A percentile compares a stretch with the other conserved stretches of the same genome.
Conservation (phyloP, 2,888 invertebrate genomes). For the Bombylius discolor region DNA sequence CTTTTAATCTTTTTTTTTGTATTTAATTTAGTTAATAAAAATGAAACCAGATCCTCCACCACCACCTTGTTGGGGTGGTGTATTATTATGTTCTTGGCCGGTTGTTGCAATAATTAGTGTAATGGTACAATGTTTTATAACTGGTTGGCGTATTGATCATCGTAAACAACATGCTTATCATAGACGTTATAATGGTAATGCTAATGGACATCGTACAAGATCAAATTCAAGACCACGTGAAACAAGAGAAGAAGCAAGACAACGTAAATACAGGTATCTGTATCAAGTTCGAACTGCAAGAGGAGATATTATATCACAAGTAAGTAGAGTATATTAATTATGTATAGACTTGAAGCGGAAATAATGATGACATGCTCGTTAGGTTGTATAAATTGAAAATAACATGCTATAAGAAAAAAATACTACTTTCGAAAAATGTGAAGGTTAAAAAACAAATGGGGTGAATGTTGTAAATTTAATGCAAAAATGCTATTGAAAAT, state of each 20-base stretch:
- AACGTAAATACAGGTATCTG: conserved; percentile 73
- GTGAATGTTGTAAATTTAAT: too few relatives aligned
- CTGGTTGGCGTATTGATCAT: conserved; percentile 36
- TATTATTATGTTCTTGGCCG: conserved; percentile 34
- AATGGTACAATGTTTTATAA: conserved; percentile 37
- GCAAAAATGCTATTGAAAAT: too few relatives aligned
- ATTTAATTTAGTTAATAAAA: conserved; percentile 17
- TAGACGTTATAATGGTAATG: conserved; percentile 19
- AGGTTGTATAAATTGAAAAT: too few relatives aligned
- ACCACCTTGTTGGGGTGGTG: conserved; percentile 36
- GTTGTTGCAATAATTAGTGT: conserved; percentile 32
- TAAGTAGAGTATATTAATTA: conserved; percentile 23
- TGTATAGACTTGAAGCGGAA: too few relatives aligned
- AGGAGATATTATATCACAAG: conserved; percentile 83
- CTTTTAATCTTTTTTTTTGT: neutral
- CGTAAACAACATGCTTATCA: conserved; percentile 30
- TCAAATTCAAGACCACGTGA: conserved; percentile 50
- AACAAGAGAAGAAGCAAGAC: conserved; percentile 64
- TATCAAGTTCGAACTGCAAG: conserved; percentile 82
- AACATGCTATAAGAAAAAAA: too few relatives aligned
- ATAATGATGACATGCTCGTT: too few relatives aligned
- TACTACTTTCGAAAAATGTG: too few relatives aligned
- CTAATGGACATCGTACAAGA: conserved; percentile 18
- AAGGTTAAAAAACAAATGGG: too few relatives aligned
- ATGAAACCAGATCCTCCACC: conserved; percentile 36